Percentiles rank a stretch among this genome's conserved stretches.
Conservation (phyloP, 2,797 vertebrate genomes). For the Sebastes ruberrimus region DNA sequence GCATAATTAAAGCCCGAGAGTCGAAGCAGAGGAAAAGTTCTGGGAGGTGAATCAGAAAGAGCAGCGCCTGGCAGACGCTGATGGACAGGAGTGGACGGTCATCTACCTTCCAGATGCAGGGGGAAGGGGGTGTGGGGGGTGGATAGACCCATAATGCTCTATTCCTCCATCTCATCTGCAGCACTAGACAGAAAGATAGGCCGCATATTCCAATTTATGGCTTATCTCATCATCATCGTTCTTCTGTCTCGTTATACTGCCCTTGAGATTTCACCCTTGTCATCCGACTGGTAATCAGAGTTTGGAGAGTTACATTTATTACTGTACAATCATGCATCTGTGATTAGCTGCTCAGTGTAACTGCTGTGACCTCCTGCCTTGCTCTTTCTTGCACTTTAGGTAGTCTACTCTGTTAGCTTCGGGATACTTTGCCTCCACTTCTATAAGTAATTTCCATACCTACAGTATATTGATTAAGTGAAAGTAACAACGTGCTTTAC, state of each 20-base stretch:
- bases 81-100: slow-evolving; percentile 56
- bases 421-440: slow-evolving; percentile 22
- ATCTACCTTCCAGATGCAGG: slow-evolving; percentile 38
- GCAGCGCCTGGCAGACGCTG: slow-evolving; percentile 38
- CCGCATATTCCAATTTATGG: slow-evolving; percentile 55
- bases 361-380: slow-evolving; percentile 14
- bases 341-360: slow-evolving; percentile 49
- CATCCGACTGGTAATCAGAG: slow-evolving; percentile 57
- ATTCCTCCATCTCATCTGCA: slow-evolving; percentile 51
- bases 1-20: slow-evolving; percentile 71
- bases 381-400: not conserved
- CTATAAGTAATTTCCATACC: slow-evolving; percentile 34
- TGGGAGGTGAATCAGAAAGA: slow-evolving; percentile 61
- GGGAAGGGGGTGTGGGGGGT: not conserved
- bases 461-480: slow-evolving; percentile 11
- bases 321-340: slow-evolving; percentile 28
- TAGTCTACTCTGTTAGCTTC: slow-evolving; percentile 3
- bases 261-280: slow-evolving; percentile 61
- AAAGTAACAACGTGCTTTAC: slow-evolving; percentile 3
- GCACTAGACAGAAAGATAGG: slow-evolving; percentile 44
- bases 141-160: slow-evolving; percentile 28
- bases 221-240: slow-evolving; percentile 63
- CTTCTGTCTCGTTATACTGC: slow-evolving; percentile 45
- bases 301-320: slow-evolving; percentile 52
- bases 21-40: slow-evolving; percentile 48